These are phyloP conservation scores for Meghimatium bilineatum DNA, from an alignment of 2,888 invertebrate species.

Conservation along the genomic window DNA sequence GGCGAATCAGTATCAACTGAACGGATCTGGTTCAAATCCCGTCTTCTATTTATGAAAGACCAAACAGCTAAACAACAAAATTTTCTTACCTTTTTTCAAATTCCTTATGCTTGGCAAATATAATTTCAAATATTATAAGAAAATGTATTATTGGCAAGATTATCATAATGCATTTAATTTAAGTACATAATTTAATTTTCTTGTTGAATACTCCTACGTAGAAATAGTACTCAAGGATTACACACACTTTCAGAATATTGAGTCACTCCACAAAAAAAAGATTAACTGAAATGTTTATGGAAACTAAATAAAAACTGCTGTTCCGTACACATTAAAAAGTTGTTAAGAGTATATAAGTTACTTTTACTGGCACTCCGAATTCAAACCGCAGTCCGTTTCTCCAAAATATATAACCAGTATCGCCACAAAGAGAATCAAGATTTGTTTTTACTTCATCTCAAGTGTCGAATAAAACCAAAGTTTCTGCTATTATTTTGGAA, in stretches of 20 bases:
- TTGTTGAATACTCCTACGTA: neutral
- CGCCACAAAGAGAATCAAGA: conserved; percentile 15
- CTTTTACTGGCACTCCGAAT: neutral
- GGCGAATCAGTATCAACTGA: too few species aligned
- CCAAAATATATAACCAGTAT: conserved; percentile 11
- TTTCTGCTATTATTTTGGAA: conserved; percentile 8
- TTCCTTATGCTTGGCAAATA: too few species aligned
- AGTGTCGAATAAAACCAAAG: neutral
- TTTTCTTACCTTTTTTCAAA: too few species aligned
- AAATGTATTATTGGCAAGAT: too few species aligned
- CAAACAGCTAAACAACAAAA: too few species aligned
- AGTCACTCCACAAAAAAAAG: neutral
- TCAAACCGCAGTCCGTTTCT: neutral
- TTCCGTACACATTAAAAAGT: neutral
- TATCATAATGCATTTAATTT: too few species aligned
- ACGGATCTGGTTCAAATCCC: too few species aligned
- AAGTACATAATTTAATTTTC: too few species aligned
- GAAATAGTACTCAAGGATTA: neutral
- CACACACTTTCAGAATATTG: neutral
- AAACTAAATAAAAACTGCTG: neutral
- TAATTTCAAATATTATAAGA: too few species aligned
- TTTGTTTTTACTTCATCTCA: conserved; percentile 4
- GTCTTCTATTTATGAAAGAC: too few species aligned
- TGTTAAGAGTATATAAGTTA: neutral
- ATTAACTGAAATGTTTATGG: neutral